These are phyloP conservation scores for Oncopodura yosiiana DNA, from an alignment of 1,140 invertebrate species.

Conservation along the genomic window DNA sequence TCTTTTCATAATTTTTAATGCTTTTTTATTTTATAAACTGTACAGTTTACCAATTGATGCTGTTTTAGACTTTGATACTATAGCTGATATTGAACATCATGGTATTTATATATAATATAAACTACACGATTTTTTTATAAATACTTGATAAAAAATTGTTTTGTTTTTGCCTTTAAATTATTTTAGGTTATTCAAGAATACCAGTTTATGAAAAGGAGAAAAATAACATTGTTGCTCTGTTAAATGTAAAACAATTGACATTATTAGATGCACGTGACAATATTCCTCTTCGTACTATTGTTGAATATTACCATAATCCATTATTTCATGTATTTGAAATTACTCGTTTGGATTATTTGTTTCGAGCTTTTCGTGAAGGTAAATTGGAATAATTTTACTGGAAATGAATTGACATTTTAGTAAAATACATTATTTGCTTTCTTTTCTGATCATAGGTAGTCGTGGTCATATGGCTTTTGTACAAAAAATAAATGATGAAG, in stretches of 20 bases:
- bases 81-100: conserved; percentile 48
- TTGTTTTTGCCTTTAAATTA: not conserved
- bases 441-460: conserved; percentile 33
- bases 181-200: conserved; percentile 52
- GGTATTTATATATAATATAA: conserved; percentile 20
- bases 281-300: conserved; percentile 51
- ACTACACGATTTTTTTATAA: not conserved
- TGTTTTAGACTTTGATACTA: conserved; percentile 48
- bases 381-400: not conserved
- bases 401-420: not conserved
- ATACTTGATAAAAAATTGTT: not conserved
- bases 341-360: conserved; percentile 50
- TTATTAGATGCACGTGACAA: conserved; percentile 54
- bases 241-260: conserved; percentile 57
- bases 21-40: conserved; percentile 43
- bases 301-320: conserved; percentile 54
- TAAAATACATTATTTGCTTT: no score
- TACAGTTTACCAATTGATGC: conserved; percentile 48
- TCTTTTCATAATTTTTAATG: not conserved
- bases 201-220: conserved; percentile 50
- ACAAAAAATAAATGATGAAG: conserved; percentile 38
- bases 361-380: conserved; percentile 59
- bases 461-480: conserved; percentile 45
- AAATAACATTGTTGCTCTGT: conserved; percentile 50
- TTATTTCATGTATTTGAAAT: conserved; percentile 53